These are phyloP conservation scores for Hipposideros armiger DNA, from an alignment of 2,113 vertebrate species.

Conservation along the genomic window DNA sequence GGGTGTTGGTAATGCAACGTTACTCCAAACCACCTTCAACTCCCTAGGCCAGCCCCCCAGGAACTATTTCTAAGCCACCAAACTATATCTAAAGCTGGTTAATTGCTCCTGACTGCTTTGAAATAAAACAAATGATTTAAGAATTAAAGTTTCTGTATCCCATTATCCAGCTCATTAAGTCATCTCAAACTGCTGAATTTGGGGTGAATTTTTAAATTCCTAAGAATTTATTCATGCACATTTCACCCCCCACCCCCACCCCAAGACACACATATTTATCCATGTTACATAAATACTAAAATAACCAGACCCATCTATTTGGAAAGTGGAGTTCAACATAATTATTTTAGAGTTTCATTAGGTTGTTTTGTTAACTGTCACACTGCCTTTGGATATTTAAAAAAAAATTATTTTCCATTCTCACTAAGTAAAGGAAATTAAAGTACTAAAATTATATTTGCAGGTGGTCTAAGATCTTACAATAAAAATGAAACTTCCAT, in stretches of 20 bases:
- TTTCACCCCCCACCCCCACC: not conserved
- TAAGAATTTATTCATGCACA: conserved; percentile 76
- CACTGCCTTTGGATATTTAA: conserved; percentile 62
- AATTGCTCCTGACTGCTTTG: conserved; percentile 75
- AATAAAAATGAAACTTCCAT: conserved; percentile 37
- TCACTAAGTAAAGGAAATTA: conserved; percentile 73
- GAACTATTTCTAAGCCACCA: conserved; percentile 29
- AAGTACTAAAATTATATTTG: conserved; percentile 72
- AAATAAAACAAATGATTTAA: conserved; percentile 83
- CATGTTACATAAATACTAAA: conserved; percentile 75
- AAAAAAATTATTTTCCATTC: conserved; percentile 59
- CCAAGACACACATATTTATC: conserved; percentile 38
- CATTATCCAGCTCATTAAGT: conserved; percentile 82
- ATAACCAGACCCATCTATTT: conserved; percentile 70
- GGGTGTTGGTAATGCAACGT: not conserved
- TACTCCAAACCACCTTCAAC: not conserved
- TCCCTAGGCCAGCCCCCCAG: not conserved
- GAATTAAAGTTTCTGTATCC: conserved; percentile 80
- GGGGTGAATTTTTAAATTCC: conserved; percentile 80
- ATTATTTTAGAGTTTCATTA: conserved; percentile 78
- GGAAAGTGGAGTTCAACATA: conserved; percentile 60
- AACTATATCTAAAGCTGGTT: conserved; percentile 59
- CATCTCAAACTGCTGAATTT: conserved; percentile 74
- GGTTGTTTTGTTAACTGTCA: conserved; percentile 78
- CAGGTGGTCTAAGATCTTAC: conserved; percentile 57